Base-by-base conservation (phyloP, 2,113 vertebrate genomes). In the Bufo bufo region DNA sequence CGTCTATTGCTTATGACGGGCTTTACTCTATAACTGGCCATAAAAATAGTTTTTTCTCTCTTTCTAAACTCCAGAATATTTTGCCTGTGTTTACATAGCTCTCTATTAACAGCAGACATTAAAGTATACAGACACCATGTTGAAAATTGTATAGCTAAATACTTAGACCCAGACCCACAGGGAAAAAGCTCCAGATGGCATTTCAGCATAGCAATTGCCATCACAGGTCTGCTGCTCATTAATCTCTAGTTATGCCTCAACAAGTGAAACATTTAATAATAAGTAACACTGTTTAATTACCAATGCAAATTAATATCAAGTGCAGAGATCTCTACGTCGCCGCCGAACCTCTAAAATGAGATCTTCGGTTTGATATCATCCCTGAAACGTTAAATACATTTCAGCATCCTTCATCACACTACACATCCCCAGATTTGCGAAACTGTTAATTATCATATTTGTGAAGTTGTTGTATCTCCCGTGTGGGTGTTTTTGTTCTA, bases 401-500 rank as follows among this genome's bases (percentile, higher is more conserved):
- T 83, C 80, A 88, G 52, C 86, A 88, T 88, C 79, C 71, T 75
- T 77, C 20, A 61, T 88, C 79, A 88, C 86, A 82, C 71, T 65
- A 77, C 77, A 83, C 69, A 88, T 88, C 47, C 58, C 43, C 56
- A 63, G 79, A 88, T 83, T 88, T 88, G 86, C 82, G 56, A 83
- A 88, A 88, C 86, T 88, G 86, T 77, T 88, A 88, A 88, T 88
- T 88, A 83, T 84, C 81, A 88, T 84, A 88, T 88, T 88, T 83
- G 87, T 84, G 87, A 88, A 88, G 87, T 88, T 84, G 87, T 88
- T 88, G 87, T 84, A 88, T 83, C 72, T 84, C 69, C 69, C 23
- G 81, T 84, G 87, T 77, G 87, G 87, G 87, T 88, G 86, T 88
- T 71, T 87, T 88, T 83, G 69, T 83, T 88, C 80, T 83, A 47